Evolutionary conservation across 2,888 invertebrate species (phyloP).

Genomic region (Globia sparganii): DNA sequence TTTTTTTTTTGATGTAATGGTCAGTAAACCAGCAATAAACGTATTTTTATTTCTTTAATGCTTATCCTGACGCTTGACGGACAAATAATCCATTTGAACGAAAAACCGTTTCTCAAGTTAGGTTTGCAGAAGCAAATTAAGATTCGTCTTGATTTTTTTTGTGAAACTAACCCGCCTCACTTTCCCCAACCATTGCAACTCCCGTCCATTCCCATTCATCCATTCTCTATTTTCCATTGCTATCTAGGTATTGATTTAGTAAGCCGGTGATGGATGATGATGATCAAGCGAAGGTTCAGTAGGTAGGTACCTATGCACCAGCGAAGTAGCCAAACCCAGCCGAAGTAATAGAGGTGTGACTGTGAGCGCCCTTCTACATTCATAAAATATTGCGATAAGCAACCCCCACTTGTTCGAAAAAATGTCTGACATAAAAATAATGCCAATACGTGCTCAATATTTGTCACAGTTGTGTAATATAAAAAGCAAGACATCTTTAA

Average conservation of each 20-base stretch:
- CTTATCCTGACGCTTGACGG: not conserved
- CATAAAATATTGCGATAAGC: not conserved
- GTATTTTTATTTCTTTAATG: no score
- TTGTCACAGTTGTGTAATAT: no score
- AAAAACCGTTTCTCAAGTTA: not conserved
- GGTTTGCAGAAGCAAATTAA: not conserved
- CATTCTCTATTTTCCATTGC: no score
- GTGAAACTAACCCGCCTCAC: not conserved
- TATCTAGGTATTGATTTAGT: not conserved
- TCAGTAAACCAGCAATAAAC: no score
- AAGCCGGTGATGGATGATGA: constrained; percentile 34
- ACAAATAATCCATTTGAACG: not conserved
- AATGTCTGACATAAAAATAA: no score
- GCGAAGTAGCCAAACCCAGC: constrained; percentile 65
- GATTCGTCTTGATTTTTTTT: not conserved
- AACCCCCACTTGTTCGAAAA: no score
- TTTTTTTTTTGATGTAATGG: no score
- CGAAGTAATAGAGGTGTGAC: constrained; percentile 54
- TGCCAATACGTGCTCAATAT: no score
- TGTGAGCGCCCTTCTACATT: constrained; percentile 35
- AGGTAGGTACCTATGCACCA: constrained; percentile 37
- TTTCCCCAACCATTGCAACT: not conserved
- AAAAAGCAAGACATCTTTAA: no score
- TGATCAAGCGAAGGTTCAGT: constrained; percentile 45
- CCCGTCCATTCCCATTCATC: no score